Evolutionary conservation across 2,888 invertebrate genomes (phyloP).

Genomic region (Chrysodeixis includens): DNA sequence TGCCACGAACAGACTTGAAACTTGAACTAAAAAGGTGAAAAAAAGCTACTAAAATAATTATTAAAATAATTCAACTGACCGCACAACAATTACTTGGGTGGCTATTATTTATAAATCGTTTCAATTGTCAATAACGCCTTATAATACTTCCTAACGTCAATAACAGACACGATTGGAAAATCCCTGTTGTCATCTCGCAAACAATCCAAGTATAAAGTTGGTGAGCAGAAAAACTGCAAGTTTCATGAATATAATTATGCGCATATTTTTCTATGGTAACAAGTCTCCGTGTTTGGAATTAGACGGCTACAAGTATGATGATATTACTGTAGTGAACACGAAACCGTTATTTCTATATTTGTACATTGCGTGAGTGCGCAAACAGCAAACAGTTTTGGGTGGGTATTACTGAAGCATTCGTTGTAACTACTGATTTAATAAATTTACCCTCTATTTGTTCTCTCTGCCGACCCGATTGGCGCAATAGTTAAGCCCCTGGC

Average conservation of each 20-base stretch:
- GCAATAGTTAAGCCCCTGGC: background rate
- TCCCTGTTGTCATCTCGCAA: slow-evolving; percentile 29
- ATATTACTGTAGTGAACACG: slow-evolving; percentile 3
- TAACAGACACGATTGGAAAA: slow-evolving; percentile 19
- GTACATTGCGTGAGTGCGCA: slow-evolving; percentile 7
- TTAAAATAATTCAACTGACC: background rate
- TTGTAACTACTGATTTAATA: slow-evolving; percentile 3
- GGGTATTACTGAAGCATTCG: background rate
- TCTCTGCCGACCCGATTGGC: background rate
- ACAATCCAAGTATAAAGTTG: slow-evolving; percentile 24
- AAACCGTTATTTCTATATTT: slow-evolving; percentile 14
- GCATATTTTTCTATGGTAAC: slow-evolving; percentile 67
- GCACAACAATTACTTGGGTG: background rate
- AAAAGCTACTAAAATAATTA: background rate
- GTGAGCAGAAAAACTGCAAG: slow-evolving; percentile 31
- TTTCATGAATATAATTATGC: slow-evolving; percentile 64
- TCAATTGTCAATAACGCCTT: background rate
- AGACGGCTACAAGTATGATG: slow-evolving; percentile 3
- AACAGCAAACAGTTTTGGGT: slow-evolving; percentile 1
- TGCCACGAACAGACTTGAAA: background rate
- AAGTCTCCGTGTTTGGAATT: slow-evolving; percentile 52
- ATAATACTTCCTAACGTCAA: background rate
- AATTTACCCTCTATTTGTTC: slow-evolving; percentile 5
- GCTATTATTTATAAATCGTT: background rate
- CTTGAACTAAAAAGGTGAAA: background rate